Base-by-base conservation (phyloP, 2,797 vertebrate species). In the Eutrigla gurnardus region DNA sequence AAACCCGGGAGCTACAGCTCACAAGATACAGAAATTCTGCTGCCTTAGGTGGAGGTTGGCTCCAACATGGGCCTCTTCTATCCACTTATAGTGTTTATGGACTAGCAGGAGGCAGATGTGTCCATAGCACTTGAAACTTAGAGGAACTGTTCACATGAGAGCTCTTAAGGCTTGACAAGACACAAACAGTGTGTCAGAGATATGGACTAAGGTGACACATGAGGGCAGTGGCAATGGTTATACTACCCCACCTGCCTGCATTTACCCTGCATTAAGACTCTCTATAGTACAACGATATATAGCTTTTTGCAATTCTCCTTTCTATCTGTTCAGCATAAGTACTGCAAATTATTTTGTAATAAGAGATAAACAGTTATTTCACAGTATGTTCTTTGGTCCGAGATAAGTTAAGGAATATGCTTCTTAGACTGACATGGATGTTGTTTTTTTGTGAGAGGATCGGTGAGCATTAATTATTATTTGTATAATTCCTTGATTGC, bases 91-190 rank as follows among this genome's bases (percentile, higher is more conserved):
- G 60, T 47, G 50, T 71, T 50, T 63, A 62, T 37, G 53, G 39
- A 62, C 47, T 7, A 9, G 25, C 62, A 42, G 77, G 68, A 80
- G 39, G 18, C 43, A 40, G 49, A 25, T 25, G 25, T 25, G 25
- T 25, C 54, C 60, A 14, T 25, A 25, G 25, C 25, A 73, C 78
- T 75, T 67, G 62, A 82, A 77, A 79, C 78, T 67, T 42, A 25
- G 35, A 49, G 72, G 63, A 37, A 69, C 73, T 50, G 70, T 67
- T 79, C 77, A 75, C 77, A 14, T 3, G 75, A 84, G 80, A 65
- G 80, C 81, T 82, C 61, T 25, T 2, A 25, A 25, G 25, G 25
- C 25, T 25, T 25, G 25, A 4, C 9, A 9, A 42, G 40, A 42
- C 40, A 11, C 40, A 42, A 42, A 42, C 40, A 9, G 1, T 11